These are phyloP conservation scores for Coptodon bakossiorum DNA, from an alignment of 2,113 vertebrate genomes.

Conservation along the genomic window DNA sequence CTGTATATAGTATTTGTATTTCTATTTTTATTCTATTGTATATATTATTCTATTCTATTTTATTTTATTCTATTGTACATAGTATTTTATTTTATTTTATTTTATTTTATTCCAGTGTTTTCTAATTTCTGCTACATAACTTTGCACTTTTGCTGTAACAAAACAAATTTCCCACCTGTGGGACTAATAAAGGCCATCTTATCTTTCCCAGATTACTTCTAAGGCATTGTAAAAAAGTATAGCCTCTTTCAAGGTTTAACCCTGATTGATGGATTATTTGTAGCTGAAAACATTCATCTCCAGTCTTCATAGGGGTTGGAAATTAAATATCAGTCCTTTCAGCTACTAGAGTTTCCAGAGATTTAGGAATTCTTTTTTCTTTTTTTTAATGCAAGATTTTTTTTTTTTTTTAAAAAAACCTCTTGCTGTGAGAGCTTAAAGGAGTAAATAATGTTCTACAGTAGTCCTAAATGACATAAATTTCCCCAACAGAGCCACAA, in stretches of 20 bases:
- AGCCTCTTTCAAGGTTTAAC: neutral
- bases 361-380: neutral
- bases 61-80: too few relatives aligned
- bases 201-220: neutral
- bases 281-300: accelerated
- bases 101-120: too few relatives aligned
- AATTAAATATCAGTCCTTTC: neutral
- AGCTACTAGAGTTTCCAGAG: accelerated
- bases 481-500: neutral
- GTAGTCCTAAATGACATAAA: neutral
- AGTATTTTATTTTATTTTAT: too few relatives aligned
- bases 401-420: too few relatives aligned
- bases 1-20: too few relatives aligned
- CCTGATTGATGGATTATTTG: neutral
- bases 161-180: too few relatives aligned
- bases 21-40: too few relatives aligned
- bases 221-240: neutral
- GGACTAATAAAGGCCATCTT: too few relatives aligned
- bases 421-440: neutral
- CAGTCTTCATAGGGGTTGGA: neutral
- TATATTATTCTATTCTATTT: too few relatives aligned
- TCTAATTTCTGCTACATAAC: too few relatives aligned
- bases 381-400: too few relatives aligned
- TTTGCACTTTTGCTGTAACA: too few relatives aligned
- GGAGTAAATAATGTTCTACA: neutral